These are phyloP conservation scores for Schlechtendalia chinensis DNA, from an alignment of 1,140 invertebrate species.

Conservation along the genomic window DNA sequence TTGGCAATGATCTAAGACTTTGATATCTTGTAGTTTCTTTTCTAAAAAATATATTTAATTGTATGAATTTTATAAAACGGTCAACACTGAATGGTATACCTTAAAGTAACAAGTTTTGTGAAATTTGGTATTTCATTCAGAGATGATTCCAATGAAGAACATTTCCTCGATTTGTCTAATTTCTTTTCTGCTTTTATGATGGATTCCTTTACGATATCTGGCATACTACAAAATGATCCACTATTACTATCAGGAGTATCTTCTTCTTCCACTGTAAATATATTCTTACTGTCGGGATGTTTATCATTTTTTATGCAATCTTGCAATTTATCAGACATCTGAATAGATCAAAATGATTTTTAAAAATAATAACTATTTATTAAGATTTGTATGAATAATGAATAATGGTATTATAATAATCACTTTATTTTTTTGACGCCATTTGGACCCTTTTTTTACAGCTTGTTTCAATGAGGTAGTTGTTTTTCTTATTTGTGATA, in stretches of 20 bases:
- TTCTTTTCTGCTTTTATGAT: slow-evolving; percentile 16
- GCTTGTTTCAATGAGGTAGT: slow-evolving; percentile 18
- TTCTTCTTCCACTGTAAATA: slow-evolving; percentile 40
- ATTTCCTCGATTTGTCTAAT: not conserved
- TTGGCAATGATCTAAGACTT: slow-evolving; percentile 17
- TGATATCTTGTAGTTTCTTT: slow-evolving; percentile 30
- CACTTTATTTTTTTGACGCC: slow-evolving; percentile 39
- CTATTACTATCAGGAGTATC: slow-evolving; percentile 43
- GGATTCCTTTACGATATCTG: slow-evolving; percentile 46
- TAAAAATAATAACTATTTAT: not conserved
- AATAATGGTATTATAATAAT: not conserved
- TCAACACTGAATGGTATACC: not conserved
- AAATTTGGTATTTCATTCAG: slow-evolving; percentile 28
- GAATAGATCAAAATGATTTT: not conserved
- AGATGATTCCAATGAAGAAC: slow-evolving; percentile 6
- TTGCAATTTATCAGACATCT: slow-evolving; percentile 8
- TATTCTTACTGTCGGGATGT: slow-evolving; percentile 8
- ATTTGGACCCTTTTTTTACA: slow-evolving; percentile 29
- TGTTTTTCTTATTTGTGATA: slow-evolving; percentile 57
- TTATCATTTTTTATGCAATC: slow-evolving; percentile 22
- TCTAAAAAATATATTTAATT: not conserved
- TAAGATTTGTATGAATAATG: not conserved
- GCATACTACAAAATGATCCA: slow-evolving; percentile 43
- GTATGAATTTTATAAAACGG: not conserved
- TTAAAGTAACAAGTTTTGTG: slow-evolving; percentile 35